Conservation (phyloP, 2,113 vertebrate genomes). For the Lonchura striata region DNA sequence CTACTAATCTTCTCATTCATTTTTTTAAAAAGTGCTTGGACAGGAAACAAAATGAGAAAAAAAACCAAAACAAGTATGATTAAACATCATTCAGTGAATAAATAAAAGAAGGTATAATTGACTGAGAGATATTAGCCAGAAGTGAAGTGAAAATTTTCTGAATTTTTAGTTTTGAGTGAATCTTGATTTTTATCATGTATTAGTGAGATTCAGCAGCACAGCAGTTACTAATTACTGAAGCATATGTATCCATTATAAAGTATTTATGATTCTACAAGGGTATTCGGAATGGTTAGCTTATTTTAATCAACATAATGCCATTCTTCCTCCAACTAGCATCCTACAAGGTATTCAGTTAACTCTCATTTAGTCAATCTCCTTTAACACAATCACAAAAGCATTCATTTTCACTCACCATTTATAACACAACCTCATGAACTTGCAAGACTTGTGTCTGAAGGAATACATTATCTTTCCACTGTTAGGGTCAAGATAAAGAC, state of each 20-base stretch:
- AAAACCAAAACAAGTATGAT: neutral
- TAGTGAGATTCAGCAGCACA: constrained; percentile 16
- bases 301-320: constrained; percentile 21
- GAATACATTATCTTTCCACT: neutral
- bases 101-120: neutral
- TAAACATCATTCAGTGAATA: neutral
- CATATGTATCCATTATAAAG: constrained; percentile 23
- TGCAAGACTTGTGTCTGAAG: neutral
- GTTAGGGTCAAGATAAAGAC: neutral
- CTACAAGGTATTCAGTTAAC: neutral
- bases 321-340: neutral
- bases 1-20: constrained; percentile 68
- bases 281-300: constrained; percentile 18
- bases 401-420: neutral
- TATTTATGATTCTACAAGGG: constrained; percentile 14
- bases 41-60: neutral
- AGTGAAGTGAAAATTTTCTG: neutral
- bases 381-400: neutral
- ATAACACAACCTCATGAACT: neutral
- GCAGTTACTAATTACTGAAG: constrained; percentile 19
- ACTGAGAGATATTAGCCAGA: neutral
- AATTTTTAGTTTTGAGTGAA: neutral
- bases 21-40: constrained; percentile 70
- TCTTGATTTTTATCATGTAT: constrained; percentile 21
- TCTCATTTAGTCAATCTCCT: neutral